These are phyloP conservation scores for Allobates femoralis DNA, from an alignment of 2,797 vertebrate species.

Conservation along the genomic window DNA sequence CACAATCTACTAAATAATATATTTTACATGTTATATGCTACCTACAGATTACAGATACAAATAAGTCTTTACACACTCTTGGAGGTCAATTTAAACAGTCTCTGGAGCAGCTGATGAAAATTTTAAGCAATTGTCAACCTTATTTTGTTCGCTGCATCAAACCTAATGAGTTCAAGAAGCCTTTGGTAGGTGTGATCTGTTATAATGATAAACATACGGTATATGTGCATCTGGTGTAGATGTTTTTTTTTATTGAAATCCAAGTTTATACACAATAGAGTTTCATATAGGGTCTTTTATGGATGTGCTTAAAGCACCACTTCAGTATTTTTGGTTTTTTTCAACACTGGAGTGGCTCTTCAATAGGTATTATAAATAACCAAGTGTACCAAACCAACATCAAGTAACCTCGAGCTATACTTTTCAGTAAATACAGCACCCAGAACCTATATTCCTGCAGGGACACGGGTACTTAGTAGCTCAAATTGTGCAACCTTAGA, in stretches of 20 bases:
- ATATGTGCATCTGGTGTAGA: not conserved
- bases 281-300: not conserved
- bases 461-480: too few relatives aligned
- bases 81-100: constrained; percentile 93
- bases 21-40: not conserved
- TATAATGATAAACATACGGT: not conserved
- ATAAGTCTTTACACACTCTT: constrained; percentile 84
- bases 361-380: too few relatives aligned
- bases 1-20: not conserved
- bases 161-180: constrained; percentile 95
- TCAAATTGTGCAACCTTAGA: too few relatives aligned
- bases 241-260: not conserved
- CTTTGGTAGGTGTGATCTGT: constrained; percentile 79
- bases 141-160: constrained; percentile 98
- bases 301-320: too few relatives aligned
- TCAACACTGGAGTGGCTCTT: too few relatives aligned
- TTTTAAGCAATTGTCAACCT: constrained; percentile 87
- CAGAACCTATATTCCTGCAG: too few relatives aligned
- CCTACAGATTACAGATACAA: constrained; percentile 75
- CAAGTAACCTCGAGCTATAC: too few relatives aligned
- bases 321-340: too few relatives aligned
- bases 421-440: too few relatives aligned
- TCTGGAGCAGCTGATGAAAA: constrained; percentile 95
- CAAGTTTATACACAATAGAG: not conserved
- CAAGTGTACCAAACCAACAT: too few relatives aligned